phyloP scores from a whole-genome alignment of 1,140 invertebrate genomes.

The Vanessa atalanta region DNA sequence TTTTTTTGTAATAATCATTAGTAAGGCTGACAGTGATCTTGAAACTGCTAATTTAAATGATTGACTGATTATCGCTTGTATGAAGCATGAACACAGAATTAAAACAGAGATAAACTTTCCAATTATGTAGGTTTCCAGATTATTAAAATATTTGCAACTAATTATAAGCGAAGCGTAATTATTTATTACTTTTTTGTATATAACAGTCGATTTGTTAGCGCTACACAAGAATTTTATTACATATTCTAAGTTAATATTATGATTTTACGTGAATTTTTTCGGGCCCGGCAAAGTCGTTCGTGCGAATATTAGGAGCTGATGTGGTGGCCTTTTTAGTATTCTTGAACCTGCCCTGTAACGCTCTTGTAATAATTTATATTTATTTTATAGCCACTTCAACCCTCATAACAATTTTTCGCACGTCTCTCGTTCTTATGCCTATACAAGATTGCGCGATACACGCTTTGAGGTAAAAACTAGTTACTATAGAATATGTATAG shows the following conservation, averaged over 20 bases:
- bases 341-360: constrained; percentile 14
- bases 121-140: no score
- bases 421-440: constrained; percentile 25
- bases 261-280: not conserved
- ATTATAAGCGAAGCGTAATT: not conserved
- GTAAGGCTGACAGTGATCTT: no score
- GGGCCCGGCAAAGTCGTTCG: constrained; percentile 7
- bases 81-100: no score
- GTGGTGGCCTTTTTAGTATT: constrained; percentile 25
- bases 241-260: not conserved
- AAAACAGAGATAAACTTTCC: no score
- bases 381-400: constrained; percentile 36
- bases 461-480: constrained; percentile 20
- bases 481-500: constrained; percentile 15
- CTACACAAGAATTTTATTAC: not conserved
- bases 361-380: constrained; percentile 36
- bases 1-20: no score
- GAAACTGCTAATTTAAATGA: no score
- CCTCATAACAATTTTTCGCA: constrained; percentile 38
- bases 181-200: not conserved
- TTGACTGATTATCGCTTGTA: no score
- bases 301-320: constrained; percentile 15
- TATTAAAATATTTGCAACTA: no score
- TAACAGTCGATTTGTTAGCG: not conserved
- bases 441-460: constrained; percentile 29